phyloP scores from a whole-genome alignment of 2,888 invertebrate species.

The Dynastes grantii region DNA sequence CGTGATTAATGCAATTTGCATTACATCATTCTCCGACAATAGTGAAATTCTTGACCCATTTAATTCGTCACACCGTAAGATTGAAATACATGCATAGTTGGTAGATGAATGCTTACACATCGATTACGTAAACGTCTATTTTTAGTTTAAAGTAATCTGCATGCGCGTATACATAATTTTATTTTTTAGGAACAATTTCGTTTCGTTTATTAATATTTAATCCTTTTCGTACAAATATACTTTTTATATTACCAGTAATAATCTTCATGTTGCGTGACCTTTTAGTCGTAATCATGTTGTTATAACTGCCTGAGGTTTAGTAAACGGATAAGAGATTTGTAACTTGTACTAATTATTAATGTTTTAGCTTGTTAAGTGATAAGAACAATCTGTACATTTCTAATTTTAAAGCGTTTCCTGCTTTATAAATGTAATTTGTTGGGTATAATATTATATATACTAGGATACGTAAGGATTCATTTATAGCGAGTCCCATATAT shows the following conservation, averaged over 20 bases:
- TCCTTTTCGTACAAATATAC: no score
- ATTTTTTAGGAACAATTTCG: background rate
- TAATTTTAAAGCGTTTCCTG: no score
- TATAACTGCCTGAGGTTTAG: background rate
- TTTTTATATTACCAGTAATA: no score
- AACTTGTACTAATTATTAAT: slow-evolving; percentile 4
- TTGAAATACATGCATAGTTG: slow-evolving; percentile 20
- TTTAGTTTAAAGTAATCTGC: no score
- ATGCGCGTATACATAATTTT: background rate
- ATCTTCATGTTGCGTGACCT: no score
- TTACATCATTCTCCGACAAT: slow-evolving; percentile 35
- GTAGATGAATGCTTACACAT: no score
- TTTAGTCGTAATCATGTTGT: no score
- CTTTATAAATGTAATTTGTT: no score
- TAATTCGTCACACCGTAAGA: slow-evolving; percentile 2
- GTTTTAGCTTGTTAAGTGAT: background rate
- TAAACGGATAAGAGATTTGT: background rate
- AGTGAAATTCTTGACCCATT: slow-evolving; percentile 39
- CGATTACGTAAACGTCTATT: no score
- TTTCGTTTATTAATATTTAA: no score
- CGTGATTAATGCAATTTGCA: slow-evolving; percentile 16
- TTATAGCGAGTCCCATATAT: no score
- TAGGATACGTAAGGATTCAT: background rate
- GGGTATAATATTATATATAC: background rate
- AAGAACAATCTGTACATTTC: no score